A percentile compares a stretch with the other conserved stretches of the same genome.
Conservation (phyloP, 1,140 invertebrate genomes). For the Eupeodes corollae region DNA sequence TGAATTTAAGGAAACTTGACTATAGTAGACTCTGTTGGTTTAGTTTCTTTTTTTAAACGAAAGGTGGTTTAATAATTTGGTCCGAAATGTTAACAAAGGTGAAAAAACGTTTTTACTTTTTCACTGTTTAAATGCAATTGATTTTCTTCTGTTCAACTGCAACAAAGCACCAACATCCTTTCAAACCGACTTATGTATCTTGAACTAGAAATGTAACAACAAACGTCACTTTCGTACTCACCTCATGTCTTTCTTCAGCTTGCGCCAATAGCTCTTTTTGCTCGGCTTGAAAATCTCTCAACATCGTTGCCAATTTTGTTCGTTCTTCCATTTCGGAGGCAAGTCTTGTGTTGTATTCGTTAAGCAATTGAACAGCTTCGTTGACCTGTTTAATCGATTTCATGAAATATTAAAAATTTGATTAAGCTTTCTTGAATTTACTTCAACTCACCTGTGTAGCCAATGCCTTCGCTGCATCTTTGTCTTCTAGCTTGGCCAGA, state of each 20-base stretch:
- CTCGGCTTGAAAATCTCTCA: conserved; percentile 72
- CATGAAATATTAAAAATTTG: background rate
- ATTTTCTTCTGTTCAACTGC: too few relatives aligned
- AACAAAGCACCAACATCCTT: too few relatives aligned
- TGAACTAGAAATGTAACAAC: background rate
- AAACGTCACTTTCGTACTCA: conserved; percentile 36
- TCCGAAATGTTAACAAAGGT: too few relatives aligned
- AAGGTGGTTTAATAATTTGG: too few relatives aligned
- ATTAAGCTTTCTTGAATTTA: background rate
- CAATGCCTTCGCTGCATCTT: conserved; percentile 30
- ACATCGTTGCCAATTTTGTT: conserved; percentile 69
- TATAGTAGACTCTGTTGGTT: too few relatives aligned
- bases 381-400: conserved; percentile 52
- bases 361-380: conserved; percentile 71
- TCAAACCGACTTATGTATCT: too few relatives aligned
- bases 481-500: conserved; percentile 68
- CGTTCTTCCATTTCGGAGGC: conserved; percentile 80
- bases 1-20: too few relatives aligned
- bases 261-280: conserved; percentile 75
- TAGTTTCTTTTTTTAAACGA: too few relatives aligned
- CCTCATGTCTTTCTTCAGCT: conserved; percentile 75
- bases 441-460: conserved; percentile 25
- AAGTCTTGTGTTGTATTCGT: conserved; percentile 80
- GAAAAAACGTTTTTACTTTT: too few relatives aligned
- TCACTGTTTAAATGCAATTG: too few relatives aligned